Percentiles rank a stretch among this genome's conserved stretches.
These are phyloP conservation scores for Hucho hucho DNA, from an alignment of 2,113 vertebrate genomes.

Conservation along the genomic window DNA sequence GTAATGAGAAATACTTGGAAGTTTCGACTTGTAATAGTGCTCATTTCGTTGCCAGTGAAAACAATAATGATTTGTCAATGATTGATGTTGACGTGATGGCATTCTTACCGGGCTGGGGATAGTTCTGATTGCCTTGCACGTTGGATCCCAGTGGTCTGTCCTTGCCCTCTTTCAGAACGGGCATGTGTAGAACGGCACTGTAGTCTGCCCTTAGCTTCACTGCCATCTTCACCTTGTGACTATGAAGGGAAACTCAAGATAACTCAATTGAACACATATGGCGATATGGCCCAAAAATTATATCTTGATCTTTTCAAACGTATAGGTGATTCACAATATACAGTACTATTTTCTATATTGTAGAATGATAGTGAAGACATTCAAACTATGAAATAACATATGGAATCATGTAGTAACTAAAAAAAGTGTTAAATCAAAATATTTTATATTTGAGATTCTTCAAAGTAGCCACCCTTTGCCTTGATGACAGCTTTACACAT, in stretches of 20 bases:
- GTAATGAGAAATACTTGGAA: not conserved
- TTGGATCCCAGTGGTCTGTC: constrained; percentile 74
- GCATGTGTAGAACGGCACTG: constrained; percentile 89
- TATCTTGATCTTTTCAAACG: too few species aligned
- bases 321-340: too few species aligned
- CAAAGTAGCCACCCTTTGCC: too few species aligned
- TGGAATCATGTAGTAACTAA: too few species aligned
- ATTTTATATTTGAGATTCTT: too few species aligned
- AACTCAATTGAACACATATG: not conserved
- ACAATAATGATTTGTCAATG: not conserved
- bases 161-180: constrained; percentile 86
- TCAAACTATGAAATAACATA: too few species aligned
- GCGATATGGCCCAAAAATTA: too few species aligned
- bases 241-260: constrained; percentile 55
- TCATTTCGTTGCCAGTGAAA: too few species aligned
- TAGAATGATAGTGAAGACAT: too few species aligned
- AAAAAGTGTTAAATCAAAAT: too few species aligned
- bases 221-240: constrained; percentile 91
- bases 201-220: constrained; percentile 91
- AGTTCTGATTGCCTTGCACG: constrained; percentile 78
- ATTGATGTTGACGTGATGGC: not conserved
- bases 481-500: too few species aligned
- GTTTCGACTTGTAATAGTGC: not conserved
- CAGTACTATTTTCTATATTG: too few species aligned
- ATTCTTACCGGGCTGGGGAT: constrained; percentile 80